Percentiles rank a stretch among this genome's conserved stretches.
Conservation (phyloP, 2,797 vertebrate species). For the Pipistrellus pygmaeus region DNA sequence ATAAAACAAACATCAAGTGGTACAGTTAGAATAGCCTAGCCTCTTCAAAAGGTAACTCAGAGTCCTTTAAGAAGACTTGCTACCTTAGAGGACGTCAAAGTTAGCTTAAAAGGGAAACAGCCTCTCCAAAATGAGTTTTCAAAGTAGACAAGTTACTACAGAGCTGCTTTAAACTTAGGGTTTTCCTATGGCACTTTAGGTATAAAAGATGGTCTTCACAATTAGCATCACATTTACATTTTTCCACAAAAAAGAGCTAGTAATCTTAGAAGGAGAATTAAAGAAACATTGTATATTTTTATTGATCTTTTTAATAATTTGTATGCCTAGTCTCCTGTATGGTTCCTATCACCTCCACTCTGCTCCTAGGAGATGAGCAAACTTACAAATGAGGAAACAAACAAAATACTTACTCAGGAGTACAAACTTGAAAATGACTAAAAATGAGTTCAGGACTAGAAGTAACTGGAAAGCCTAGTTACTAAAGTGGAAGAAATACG, state of each 20-base stretch:
- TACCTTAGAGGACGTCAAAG: slow-evolving; percentile 45
- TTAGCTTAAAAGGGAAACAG: slow-evolving; percentile 67
- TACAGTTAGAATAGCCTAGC: background rate
- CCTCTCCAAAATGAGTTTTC: slow-evolving; percentile 67
- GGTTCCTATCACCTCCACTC: background rate
- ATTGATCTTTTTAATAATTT: slow-evolving; percentile 74
- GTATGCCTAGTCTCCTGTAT: slow-evolving; percentile 45
- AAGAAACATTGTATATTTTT: slow-evolving; percentile 70
- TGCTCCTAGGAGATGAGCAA: slow-evolving; percentile 42
- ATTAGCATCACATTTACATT: slow-evolving; percentile 87
- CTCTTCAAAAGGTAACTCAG: slow-evolving; percentile 1
- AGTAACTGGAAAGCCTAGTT: background rate
- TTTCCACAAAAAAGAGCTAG: slow-evolving; percentile 52
- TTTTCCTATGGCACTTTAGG: slow-evolving; percentile 75
- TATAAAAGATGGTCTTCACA: slow-evolving; percentile 86
- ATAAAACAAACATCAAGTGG: background rate
- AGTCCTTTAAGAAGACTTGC: background rate
- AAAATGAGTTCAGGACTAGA: background rate
- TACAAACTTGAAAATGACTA: background rate
- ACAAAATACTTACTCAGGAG: background rate
- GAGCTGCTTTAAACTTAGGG: slow-evolving; percentile 74
- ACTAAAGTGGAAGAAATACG: background rate
- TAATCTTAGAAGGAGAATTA: slow-evolving; percentile 77
- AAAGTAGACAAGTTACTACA: slow-evolving; percentile 64
- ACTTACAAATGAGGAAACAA: background rate